Evolutionary conservation across 2,113 vertebrate genomes (phyloP).

Genomic region (Syrrhaptes paradoxus): DNA sequence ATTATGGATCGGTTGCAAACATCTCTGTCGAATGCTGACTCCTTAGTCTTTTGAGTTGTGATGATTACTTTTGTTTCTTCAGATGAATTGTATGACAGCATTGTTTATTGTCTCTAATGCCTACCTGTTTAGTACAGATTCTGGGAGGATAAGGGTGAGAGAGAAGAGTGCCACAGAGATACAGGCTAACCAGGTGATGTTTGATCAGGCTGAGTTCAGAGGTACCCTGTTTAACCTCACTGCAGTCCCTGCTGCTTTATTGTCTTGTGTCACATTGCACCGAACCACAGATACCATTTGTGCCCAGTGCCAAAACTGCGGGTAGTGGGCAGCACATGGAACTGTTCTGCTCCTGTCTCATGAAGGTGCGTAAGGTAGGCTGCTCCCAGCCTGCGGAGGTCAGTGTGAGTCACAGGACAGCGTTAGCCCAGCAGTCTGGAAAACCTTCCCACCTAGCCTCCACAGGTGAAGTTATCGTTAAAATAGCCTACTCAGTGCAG

Average conservation of each 20-base stretch:
- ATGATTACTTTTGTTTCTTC: not conserved
- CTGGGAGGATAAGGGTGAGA: not conserved
- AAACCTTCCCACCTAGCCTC: not conserved
- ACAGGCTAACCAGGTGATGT: not conserved
- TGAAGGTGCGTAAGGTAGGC: not conserved
- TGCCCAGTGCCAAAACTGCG: not conserved
- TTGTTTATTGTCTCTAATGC: not conserved
- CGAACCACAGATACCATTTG: fast-evolving
- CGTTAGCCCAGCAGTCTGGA: not conserved
- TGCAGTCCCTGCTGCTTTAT: not conserved
- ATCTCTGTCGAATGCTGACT: not conserved
- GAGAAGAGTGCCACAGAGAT: not conserved
- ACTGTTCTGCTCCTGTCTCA: not conserved
- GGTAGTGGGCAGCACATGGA: not conserved
- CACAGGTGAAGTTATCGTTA: not conserved
- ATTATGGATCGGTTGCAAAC: not conserved
- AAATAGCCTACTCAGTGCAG: not conserved
- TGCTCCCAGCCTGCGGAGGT: not conserved
- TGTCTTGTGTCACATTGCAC: not conserved
- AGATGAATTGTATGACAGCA: not conserved
- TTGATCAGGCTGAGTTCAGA: not conserved
- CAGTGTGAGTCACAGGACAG: not conserved
- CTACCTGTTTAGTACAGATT: not conserved
- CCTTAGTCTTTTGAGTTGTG: not conserved
- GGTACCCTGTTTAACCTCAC: not conserved